These are phyloP conservation scores for Probosciger aterrimus DNA, from an alignment of 2,113 vertebrate species.

Conservation along the genomic window DNA sequence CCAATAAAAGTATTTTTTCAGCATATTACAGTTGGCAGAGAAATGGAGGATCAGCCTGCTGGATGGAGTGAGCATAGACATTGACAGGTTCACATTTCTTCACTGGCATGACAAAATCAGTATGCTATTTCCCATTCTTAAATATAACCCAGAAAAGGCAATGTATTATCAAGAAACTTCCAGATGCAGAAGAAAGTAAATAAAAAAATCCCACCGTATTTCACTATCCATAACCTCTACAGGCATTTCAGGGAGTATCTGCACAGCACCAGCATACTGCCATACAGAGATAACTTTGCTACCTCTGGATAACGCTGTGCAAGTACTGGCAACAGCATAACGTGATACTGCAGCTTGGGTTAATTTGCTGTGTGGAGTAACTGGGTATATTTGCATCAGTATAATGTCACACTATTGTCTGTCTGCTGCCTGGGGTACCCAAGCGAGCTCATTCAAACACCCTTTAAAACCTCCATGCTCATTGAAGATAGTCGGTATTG, in stretches of 20 bases:
- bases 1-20: conserved; percentile 10
- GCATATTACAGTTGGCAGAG: neutral
- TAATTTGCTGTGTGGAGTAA: neutral
- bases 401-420: neutral
- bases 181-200: conserved; percentile 22
- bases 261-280: neutral
- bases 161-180: conserved; percentile 45
- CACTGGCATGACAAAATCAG: conserved; percentile 50
- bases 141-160: conserved; percentile 49
- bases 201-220: neutral
- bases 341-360: neutral
- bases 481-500: neutral
- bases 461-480: neutral
- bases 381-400: neutral
- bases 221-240: neutral
- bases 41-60: conserved; percentile 1
- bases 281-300: neutral
- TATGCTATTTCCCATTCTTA: conserved; percentile 56
- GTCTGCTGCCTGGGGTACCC: neutral
- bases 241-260: neutral
- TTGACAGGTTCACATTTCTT: conserved; percentile 53
- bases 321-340: neutral
- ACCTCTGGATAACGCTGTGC: neutral
- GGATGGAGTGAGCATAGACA: conserved; percentile 3
- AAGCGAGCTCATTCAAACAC: neutral